Evolutionary conservation across 2,888 invertebrate species (phyloP).

Genomic region (Cataglyphis altisquamis): DNA sequence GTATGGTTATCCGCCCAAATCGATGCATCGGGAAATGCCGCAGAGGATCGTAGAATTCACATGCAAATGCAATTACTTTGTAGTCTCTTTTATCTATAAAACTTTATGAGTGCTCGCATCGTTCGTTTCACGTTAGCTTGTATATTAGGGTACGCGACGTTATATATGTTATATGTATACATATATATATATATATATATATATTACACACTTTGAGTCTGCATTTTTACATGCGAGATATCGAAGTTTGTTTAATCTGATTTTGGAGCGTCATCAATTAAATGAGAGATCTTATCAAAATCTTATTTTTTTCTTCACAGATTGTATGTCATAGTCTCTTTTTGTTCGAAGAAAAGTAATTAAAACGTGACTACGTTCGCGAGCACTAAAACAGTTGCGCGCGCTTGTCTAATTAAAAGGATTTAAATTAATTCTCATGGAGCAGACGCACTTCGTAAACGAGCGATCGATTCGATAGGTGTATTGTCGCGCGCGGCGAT

Average conservation of each 20-base stretch:
- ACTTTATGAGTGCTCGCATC: conserved; percentile 59
- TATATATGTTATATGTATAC: neutral
- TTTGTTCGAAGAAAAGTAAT: conserved; percentile 71
- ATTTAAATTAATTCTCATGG: conserved; percentile 69
- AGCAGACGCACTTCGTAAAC: conserved; percentile 40
- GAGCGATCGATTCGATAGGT: conserved; percentile 45
- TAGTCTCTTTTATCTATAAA: conserved; percentile 67
- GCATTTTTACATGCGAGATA: conserved; percentile 1
- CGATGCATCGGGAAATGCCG: conserved; percentile 37
- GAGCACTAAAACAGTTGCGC: conserved; percentile 44
- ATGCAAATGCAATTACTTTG: conserved; percentile 80
- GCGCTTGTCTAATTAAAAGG: conserved; percentile 71
- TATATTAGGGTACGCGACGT: neutral
- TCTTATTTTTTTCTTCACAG: neutral
- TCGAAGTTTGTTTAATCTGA: conserved; percentile 6
- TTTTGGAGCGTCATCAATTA: conserved; percentile 37
- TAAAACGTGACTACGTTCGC: conserved; percentile 71
- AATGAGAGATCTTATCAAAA: conserved; percentile 40
- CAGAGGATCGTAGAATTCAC: conserved; percentile 62
- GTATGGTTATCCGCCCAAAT: conserved; percentile 63
- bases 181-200: too few relatives aligned
- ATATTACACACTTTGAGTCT: conserved; percentile 15
- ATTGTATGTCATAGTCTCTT: conserved; percentile 44
- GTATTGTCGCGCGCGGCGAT: conserved; percentile 35
- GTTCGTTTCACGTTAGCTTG: conserved; percentile 26